phyloP scores from a whole-genome alignment of 1,140 invertebrate species.

The Sitobion miscanthi region DNA sequence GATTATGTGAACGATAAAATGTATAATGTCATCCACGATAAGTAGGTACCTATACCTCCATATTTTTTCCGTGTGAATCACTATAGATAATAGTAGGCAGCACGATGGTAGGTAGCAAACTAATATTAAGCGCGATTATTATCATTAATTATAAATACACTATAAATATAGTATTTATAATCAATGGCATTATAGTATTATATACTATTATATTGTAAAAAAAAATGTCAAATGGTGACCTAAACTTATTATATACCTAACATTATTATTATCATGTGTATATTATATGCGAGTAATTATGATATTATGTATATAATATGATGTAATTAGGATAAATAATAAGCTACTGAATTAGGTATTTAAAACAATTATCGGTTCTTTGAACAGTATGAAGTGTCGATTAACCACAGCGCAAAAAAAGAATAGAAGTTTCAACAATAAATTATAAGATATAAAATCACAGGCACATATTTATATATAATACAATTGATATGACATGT shows the following conservation, averaged over 20 bases:
- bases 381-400: not conserved
- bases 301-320: not conserved
- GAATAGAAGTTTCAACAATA: not conserved
- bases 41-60: not conserved
- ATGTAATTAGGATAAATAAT: not conserved
- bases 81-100: not conserved
- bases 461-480: not conserved
- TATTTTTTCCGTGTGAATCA: not conserved
- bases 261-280: not conserved
- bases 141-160: no score
- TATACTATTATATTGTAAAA: not conserved
- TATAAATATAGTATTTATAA: no score
- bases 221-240: not conserved
- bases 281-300: no score
- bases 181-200: no score
- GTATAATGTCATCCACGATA: not conserved
- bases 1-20: constrained; percentile 1
- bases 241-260: not conserved
- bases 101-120: not conserved
- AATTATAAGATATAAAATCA: not conserved
- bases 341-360: not conserved
- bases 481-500: not conserved
- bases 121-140: not conserved
- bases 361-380: not conserved
- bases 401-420: not conserved